Base-by-base conservation (phyloP, 1,140 invertebrate species). In the Tetragnatha versicolor region DNA sequence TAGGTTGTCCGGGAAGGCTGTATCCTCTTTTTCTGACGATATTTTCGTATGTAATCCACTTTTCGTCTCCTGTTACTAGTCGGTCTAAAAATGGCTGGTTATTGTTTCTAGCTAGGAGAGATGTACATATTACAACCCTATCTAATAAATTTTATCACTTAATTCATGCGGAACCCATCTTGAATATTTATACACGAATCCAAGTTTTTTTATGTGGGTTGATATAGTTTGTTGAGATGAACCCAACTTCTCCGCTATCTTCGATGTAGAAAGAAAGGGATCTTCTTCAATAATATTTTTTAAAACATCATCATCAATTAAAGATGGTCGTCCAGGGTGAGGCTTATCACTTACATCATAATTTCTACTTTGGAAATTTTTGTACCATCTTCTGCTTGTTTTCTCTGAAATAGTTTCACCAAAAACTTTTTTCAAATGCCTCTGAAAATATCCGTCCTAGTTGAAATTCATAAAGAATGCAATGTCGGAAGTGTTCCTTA, bases 61-160 rank as follows among this genome's bases (percentile, higher is more conserved):
- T 83, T 80, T 83, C 83, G 68, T 85, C 82, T 10, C 81, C 77
- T 47, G 81, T 84, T 37, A 83, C 58, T 17, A 83, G 75, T 49
- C 35, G 20, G 37, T 70, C 33, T 12, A 82, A 80, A 80, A 82
- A 81, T 27, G 82, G 66, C 31, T 83, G 49, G n/a, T 80, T 75
- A 33, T 78, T 70, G 1, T 76, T 45, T 51, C 3, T n/a, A 49
- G 17, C 31, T 31, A 69, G 47, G 14, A 79, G 45, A 51, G 25
- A 49, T 37, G 29, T 70, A 14, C 49, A 53, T n/a, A n/a, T n/a
- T 49, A 69, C 10, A 25, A 68, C 6, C 22, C 25, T n/a, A 22
- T 79, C 37, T 35, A 22, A 14, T 17, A 68, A 51, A 42, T 58
- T 33, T 37, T 63, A 9, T 49, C 39, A n/a, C 39, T 61, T 61